Evolutionary conservation across 2,888 invertebrate genomes (phyloP), one percentile per base, ranked within the genome.

Genomic region (Drosophila emarginata): DNA sequence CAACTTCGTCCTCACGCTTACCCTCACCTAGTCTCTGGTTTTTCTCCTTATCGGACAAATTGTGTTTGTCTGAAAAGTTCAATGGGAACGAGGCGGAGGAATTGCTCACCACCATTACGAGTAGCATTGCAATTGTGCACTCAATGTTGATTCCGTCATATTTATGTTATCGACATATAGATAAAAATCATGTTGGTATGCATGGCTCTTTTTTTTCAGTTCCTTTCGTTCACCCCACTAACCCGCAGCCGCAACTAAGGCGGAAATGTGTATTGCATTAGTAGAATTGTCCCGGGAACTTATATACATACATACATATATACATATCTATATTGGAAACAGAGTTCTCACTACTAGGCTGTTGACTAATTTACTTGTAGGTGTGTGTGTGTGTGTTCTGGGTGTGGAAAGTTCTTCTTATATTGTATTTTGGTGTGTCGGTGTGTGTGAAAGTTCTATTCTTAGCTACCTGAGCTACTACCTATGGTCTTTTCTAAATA

Each of bases 51-150:
- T 84, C 87, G 84, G 84, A 83, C 83, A 83, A 86, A 83, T 85
- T 83, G 83, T 83, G 72, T 85, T 83, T 83, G 83, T 86, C 83
- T 85, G 82, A 78, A 82, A 82, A 85, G 82, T 82, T 82, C 85
- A 82, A 82, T 82, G 85, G 82, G 85, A 82, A 80, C 21, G 45
- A 32, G 45, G 45, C 11, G 14, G 11, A 14, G 45, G 2, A 21
- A 21, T 32, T 32, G 45, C 18, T 4, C 45, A 45, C 45, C 45
- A 45, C 45, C 21, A 45, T 45, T 45, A 85, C 81, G 82, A 79
- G 70, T 79, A 74, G 64, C 9, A 51, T 36, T 79, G 85, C 85
- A 84, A 79, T 84, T 81, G 45, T 45, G 85, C 79, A 79, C 69
- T 60, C 39, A 54, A 23, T 39, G 75, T 64, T 75, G 67, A 72